Conservation (phyloP, 2,888 invertebrate genomes). For the Hypena proboscidalis region DNA sequence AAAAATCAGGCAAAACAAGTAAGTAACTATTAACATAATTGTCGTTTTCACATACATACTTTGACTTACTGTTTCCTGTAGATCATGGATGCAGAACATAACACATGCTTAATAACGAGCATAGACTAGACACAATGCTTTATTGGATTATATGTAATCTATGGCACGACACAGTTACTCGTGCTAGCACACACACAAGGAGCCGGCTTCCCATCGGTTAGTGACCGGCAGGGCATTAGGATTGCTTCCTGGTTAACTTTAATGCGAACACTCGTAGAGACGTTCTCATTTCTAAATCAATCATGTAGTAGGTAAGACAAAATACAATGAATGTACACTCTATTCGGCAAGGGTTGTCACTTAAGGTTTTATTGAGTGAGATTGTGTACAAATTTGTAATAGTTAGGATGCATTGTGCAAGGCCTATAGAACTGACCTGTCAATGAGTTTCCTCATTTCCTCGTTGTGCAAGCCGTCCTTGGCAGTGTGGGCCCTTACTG, state of each 20-base stretch:
- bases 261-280: conserved; percentile 9
- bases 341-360: conserved; percentile 7
- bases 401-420: conserved; percentile 41
- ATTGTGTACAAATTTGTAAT: conserved; percentile 22
- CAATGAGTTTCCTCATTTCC: conserved; percentile 98
- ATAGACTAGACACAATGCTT: conserved; percentile 68
- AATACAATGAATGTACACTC: conserved; percentile 7
- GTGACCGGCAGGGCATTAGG: conserved; percentile 21
- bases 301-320: not conserved
- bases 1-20: conserved; percentile 71
- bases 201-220: conserved; percentile 52
- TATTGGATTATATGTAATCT: conserved; percentile 44
- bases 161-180: conserved; percentile 44
- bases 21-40: conserved; percentile 53
- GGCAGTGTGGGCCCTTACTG: conserved; percentile 88
- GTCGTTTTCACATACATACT: conserved; percentile 80
- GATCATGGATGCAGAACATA: conserved; percentile 85
- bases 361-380: conserved; percentile 13
- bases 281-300: not conserved
- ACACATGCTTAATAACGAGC: conserved; percentile 82
- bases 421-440: conserved; percentile 91
- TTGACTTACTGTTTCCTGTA: conserved; percentile 92
- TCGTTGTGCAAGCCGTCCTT: conserved; percentile 98
- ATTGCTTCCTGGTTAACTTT: conserved; percentile 12
- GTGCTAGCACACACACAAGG: conserved; percentile 73